phyloP scores from a whole-genome alignment of 2,888 invertebrate genomes.

The Melangyna quadrimaculata region DNA sequence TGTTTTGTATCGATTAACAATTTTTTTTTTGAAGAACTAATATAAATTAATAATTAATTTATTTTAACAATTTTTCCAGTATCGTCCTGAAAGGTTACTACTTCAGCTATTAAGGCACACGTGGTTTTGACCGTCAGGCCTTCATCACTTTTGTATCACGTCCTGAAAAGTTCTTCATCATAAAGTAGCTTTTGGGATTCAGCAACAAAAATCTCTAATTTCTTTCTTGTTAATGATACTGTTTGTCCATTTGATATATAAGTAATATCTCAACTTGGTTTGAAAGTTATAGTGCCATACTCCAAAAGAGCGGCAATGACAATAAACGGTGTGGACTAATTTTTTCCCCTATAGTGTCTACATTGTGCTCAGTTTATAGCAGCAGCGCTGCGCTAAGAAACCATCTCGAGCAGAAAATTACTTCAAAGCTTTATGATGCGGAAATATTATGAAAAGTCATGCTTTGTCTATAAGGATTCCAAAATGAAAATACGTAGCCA shows the following conservation, averaged over 20 bases:
- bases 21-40: too few relatives aligned
- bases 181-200: not conserved
- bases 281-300: slow-evolving; percentile 24
- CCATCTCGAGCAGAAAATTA: slow-evolving; percentile 73
- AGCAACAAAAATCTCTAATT: not conserved
- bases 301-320: slow-evolving; percentile 52
- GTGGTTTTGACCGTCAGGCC: too few relatives aligned
- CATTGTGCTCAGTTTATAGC: slow-evolving; percentile 67
- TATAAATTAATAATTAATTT: too few relatives aligned
- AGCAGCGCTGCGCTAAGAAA: slow-evolving; percentile 70
- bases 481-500: slow-evolving; percentile 26
- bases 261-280: slow-evolving; percentile 52
- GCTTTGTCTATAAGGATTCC: slow-evolving; percentile 71
- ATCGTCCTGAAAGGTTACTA: too few relatives aligned
- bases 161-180: not conserved
- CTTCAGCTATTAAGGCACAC: too few relatives aligned
- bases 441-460: slow-evolving; percentile 73
- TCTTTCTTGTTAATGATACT: slow-evolving; percentile 13
- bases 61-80: too few relatives aligned
- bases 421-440: slow-evolving; percentile 74
- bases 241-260: slow-evolving; percentile 48
- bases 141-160: too few relatives aligned
- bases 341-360: slow-evolving; percentile 47
- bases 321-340: slow-evolving; percentile 60
- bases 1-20: too few relatives aligned